Conservation (phyloP, 53 echinoderm and acorn worm species). For the Holothuria leucospilota region DNA sequence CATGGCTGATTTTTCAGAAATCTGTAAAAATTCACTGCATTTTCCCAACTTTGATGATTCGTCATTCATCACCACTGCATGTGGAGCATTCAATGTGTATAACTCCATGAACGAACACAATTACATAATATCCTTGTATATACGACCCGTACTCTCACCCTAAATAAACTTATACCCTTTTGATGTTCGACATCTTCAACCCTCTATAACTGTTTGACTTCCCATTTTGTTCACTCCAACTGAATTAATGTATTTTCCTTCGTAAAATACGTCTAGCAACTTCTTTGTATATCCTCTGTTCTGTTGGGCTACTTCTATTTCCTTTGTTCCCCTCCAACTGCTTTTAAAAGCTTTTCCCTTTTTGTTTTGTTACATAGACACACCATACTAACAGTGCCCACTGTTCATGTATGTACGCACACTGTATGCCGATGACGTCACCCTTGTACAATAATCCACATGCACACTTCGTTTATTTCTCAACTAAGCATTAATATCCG, state of each 20-base stretch:
- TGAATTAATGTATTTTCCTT: slow-evolving; percentile 23
- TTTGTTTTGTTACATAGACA: slow-evolving; percentile 56
- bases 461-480: slow-evolving; percentile 60
- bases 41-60: too few relatives aligned
- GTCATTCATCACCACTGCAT: too few relatives aligned
- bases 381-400: slow-evolving; percentile 38
- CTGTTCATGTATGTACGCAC: slow-evolving; percentile 43
- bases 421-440: slow-evolving; percentile 51
- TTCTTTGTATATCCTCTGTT: slow-evolving; percentile 24
- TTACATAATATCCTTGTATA: too few relatives aligned
- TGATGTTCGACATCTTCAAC: slow-evolving; percentile 10
- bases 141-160: neutral
- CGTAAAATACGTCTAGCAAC: slow-evolving; percentile 2
- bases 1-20: too few relatives aligned
- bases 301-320: slow-evolving; percentile 43
- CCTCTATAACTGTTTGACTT: slow-evolving; percentile 1
- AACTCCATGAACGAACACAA: too few relatives aligned
- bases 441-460: slow-evolving; percentile 49
- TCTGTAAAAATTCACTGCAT: too few relatives aligned
- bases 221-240: neutral
- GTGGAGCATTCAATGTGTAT: too few relatives aligned
- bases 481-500: slow-evolving; percentile 58
- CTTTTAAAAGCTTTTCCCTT: slow-evolving; percentile 50
- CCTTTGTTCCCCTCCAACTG: slow-evolving; percentile 48
- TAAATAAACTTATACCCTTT: neutral